Evolutionary conservation across 2,888 invertebrate genomes (phyloP).

Genomic region (Autographa gamma): DNA sequence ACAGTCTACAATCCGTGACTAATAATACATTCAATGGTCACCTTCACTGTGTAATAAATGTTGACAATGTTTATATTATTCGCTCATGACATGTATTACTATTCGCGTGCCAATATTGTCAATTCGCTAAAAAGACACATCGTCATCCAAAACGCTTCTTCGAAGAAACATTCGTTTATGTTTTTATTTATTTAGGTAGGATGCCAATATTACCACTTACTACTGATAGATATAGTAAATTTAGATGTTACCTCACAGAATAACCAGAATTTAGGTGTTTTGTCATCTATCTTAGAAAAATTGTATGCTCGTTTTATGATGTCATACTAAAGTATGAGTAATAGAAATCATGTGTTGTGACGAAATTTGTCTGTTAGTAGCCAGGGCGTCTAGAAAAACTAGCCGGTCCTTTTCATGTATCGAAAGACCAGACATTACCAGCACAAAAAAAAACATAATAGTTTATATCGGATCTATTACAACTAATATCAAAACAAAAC

Average conservation of each 20-base stretch:
- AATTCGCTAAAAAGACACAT: constrained; percentile 23
- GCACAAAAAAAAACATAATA: too few species aligned
- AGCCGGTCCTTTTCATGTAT: neutral
- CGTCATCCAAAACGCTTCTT: constrained; percentile 24
- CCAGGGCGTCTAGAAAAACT: neutral
- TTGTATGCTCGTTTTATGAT: neutral
- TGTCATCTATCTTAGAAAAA: neutral
- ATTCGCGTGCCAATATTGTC: constrained; percentile 28
- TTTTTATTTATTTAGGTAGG: constrained; percentile 22
- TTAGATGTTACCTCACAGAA: constrained; percentile 25
- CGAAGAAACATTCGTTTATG: constrained; percentile 32
- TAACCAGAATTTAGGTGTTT: neutral
- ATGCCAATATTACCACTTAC: constrained; percentile 7
- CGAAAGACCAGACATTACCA: neutral
- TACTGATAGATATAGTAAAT: constrained; percentile 27
- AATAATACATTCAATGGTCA: neutral
- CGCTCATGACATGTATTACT: constrained; percentile 16
- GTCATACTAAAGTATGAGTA: neutral
- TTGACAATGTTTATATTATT: neutral
- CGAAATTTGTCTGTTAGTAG: neutral
- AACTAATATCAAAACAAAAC: constrained; percentile 8
- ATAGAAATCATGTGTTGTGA: neutral
- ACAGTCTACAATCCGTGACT: neutral
- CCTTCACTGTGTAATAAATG: neutral
- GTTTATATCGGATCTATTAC: too few species aligned